A percentile compares a stretch with the other conserved stretches of the same genome.
Conservation (phyloP, 2,888 invertebrate genomes). For the Oligia fasciuncula region DNA sequence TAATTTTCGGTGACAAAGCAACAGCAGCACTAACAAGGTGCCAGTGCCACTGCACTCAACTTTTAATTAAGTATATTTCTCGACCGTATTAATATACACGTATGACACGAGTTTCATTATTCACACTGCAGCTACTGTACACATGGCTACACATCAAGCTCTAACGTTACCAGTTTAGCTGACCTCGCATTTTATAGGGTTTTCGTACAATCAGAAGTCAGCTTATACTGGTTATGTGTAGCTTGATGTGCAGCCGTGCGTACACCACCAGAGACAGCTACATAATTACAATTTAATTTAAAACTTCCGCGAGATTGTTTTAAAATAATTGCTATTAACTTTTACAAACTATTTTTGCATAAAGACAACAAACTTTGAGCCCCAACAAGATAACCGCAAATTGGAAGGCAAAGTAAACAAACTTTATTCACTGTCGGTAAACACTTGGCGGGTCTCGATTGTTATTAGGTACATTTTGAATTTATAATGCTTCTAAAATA, state of each 20-base stretch:
- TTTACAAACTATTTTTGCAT: slow-evolving; percentile 52
- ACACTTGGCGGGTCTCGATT: slow-evolving; percentile 49
- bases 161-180: background rate
- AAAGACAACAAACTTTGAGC: slow-evolving; percentile 58
- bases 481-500: slow-evolving; percentile 41
- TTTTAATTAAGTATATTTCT: slow-evolving; percentile 31
- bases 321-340: slow-evolving; percentile 54
- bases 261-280: background rate
- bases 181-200: background rate
- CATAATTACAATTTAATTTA: slow-evolving; percentile 8
- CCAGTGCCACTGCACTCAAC: slow-evolving; percentile 11
- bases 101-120: slow-evolving; percentile 3
- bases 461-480: slow-evolving; percentile 48
- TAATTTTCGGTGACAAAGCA: slow-evolving; percentile 26
- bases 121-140: background rate
- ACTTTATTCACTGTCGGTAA: slow-evolving; percentile 62
- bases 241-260: background rate
- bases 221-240: background rate
- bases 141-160: background rate
- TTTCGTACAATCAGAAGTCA: background rate
- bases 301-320: slow-evolving; percentile 51
- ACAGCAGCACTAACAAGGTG: slow-evolving; percentile 2
- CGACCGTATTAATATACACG: background rate
- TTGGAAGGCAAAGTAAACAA: slow-evolving; percentile 60
- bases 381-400: slow-evolving; percentile 62